Percentiles rank a stretch among this genome's conserved stretches.
Conservation (phyloP, 2,888 invertebrate genomes). For the Melieria crassipennis region DNA sequence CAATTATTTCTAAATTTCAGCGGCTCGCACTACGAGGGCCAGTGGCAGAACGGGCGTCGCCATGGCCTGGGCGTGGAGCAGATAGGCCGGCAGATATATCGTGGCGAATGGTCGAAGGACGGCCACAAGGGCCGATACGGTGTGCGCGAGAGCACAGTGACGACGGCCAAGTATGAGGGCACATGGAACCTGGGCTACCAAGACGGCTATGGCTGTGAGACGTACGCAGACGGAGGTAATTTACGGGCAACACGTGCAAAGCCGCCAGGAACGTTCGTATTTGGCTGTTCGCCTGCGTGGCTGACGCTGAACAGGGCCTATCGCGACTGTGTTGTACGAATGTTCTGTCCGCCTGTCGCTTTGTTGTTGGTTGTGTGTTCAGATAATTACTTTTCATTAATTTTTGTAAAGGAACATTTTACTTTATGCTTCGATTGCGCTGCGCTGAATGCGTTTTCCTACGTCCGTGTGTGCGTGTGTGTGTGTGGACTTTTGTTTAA, state of each 20-base stretch:
- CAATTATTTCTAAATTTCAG: slow-evolving; percentile 66
- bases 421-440: not conserved
- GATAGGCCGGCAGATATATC: slow-evolving; percentile 95
- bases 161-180: slow-evolving; percentile 96
- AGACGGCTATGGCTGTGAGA: slow-evolving; percentile 99
- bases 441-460: too few species aligned
- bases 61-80: slow-evolving; percentile 98
- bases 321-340: too few species aligned
- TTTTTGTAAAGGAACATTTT: not conserved
- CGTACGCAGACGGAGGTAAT: slow-evolving; percentile 99
- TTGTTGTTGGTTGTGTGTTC: not conserved
- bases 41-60: slow-evolving; percentile 99
- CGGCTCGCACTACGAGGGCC: slow-evolving; percentile 96
- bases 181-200: slow-evolving; percentile 99
- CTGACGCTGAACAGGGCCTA: too few species aligned
- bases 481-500: too few species aligned
- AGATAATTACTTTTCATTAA: not conserved
- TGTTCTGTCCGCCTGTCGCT: too few species aligned
- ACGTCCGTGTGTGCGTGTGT: too few species aligned
- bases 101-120: slow-evolving; percentile 95
- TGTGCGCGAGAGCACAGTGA: slow-evolving; percentile 93
- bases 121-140: slow-evolving; percentile 99
- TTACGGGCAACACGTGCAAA: slow-evolving; percentile 40
- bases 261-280: too few species aligned
- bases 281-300: too few species aligned